Conservation (phyloP, 2,797 vertebrate species). For the Galago senegalensis region DNA sequence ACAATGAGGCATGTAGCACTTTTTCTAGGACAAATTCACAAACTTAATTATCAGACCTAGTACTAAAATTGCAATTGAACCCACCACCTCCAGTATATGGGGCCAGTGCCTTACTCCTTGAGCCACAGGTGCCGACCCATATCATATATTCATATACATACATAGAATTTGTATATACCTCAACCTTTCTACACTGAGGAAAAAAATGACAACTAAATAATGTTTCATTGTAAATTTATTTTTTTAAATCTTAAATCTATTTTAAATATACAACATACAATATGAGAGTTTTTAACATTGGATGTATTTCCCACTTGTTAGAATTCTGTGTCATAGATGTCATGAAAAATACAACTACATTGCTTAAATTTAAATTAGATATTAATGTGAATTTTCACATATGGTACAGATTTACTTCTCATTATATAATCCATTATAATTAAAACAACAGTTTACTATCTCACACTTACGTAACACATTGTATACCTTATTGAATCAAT, state of each 20-base stretch:
- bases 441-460: slow-evolving; percentile 37
- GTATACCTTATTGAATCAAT: slow-evolving; percentile 1
- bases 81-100: too few relatives aligned
- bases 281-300: slow-evolving; percentile 42
- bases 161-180: too few relatives aligned
- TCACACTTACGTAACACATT: neutral
- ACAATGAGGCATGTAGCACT: too few relatives aligned
- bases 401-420: slow-evolving; percentile 41
- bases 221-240: neutral
- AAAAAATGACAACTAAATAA: neutral
- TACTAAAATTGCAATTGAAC: too few relatives aligned
- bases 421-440: slow-evolving; percentile 11
- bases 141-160: too few relatives aligned
- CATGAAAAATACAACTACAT: slow-evolving; percentile 60
- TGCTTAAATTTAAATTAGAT: slow-evolving; percentile 70
- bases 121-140: too few relatives aligned
- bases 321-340: neutral
- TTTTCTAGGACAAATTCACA: too few relatives aligned
- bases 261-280: neutral
- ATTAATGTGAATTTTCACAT: neutral
- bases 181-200: neutral
- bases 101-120: too few relatives aligned
- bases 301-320: neutral
- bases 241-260: neutral
- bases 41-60: too few relatives aligned